Evolutionary conservation across 2,888 invertebrate genomes (phyloP).

Genomic region (Acanthacorydalis orientalis): DNA sequence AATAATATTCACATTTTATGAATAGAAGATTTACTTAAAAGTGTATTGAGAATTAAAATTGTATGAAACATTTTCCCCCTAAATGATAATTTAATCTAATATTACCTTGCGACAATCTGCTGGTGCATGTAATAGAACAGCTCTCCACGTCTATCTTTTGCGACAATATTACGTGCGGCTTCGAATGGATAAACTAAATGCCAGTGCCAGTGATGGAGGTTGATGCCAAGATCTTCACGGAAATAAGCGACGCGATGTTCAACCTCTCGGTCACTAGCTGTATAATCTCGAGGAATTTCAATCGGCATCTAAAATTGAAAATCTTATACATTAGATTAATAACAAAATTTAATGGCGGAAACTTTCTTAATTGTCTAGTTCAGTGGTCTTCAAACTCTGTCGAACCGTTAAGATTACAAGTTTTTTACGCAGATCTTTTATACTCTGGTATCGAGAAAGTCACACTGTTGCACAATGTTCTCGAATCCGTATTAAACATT

Average conservation of each 20-base stretch:
- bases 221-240: conserved; percentile 71
- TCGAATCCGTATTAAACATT: too few species aligned
- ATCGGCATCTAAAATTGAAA: conserved; percentile 36
- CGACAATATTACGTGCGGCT: conserved; percentile 40
- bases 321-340: background rate
- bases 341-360: too few species aligned
- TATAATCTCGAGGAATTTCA: conserved; percentile 54
- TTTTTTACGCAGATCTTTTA: too few species aligned
- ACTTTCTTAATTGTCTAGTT: too few species aligned
- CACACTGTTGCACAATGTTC: too few species aligned
- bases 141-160: conserved; percentile 62
- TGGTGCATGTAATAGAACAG: conserved; percentile 69
- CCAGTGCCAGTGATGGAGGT: conserved; percentile 87
- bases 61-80: too few species aligned
- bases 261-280: conserved; percentile 54
- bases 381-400: too few species aligned
- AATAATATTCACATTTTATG: too few species aligned
- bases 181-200: conserved; percentile 74
- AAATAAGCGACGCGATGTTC: conserved; percentile 73
- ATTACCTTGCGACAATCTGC: conserved; percentile 38
- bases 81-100: background rate
- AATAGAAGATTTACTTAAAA: too few species aligned
- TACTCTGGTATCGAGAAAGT: too few species aligned
- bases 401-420: too few species aligned
- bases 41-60: too few species aligned